Evolutionary conservation across 92 coral and sea anemone species (phyloP), one percentile per base, ranked within the genome.

Genomic region (Parazoanthus swiftii): DNA sequence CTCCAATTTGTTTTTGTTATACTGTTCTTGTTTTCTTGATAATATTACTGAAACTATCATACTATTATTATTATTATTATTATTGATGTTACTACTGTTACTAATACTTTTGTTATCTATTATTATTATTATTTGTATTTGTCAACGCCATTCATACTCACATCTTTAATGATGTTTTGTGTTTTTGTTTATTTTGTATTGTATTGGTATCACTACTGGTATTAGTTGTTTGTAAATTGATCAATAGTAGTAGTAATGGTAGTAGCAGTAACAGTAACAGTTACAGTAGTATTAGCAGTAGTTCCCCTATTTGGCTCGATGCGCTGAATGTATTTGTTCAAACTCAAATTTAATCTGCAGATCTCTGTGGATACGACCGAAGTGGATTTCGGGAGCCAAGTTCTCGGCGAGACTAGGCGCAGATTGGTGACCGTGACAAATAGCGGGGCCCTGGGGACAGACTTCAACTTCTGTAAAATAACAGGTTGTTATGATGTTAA

Each of bases 381-480:
- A 72, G 94, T 97, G 6, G 94, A 95, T 39, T 97, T 93, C 81
- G 96, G 97, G 25, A 95, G 95, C 72, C 99, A 97, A 82, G 99
- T 97, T 43, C 91, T 97, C 79, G 99, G 99, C 35, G 99, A 97
- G 88, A 97, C 97, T 10, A 91, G 99, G 56, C 93, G 90, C 78
- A 90, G 90, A 83, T 84, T 93, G 6, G 92, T 97, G 18, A 89
- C 90, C 9, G 91, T 97, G 73, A 92, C 94, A 21, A 97, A 97
- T 82, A 92, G 87, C 81, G 99, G 99, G 26, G 99, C 99, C 14
- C 51, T 97, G 90, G 97, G 98, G 36, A 95, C 99, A 63, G 91
- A 93, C 82, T 97, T 95, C 43, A 85, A 85, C 43, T 93, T 97
- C 86, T 85, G 74, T 86, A 97, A 92, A 89, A 83, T 95, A 58